Percentiles rank a stretch among this genome's conserved stretches.
These are phyloP conservation scores for Acleris cristana DNA, from an alignment of 2,888 invertebrate species.

Conservation along the genomic window DNA sequence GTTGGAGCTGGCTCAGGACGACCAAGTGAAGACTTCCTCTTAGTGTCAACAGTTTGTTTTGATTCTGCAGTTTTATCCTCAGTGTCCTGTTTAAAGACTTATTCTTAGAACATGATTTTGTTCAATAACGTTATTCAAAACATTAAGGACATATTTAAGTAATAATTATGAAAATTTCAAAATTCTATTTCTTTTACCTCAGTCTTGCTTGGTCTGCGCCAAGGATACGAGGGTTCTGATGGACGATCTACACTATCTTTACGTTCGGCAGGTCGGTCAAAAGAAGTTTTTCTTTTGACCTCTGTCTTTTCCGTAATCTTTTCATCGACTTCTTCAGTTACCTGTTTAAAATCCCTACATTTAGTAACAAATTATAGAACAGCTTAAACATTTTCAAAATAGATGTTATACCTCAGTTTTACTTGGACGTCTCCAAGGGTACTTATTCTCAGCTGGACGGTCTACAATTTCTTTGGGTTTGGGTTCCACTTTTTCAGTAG, in stretches of 20 bases:
- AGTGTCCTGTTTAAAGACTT: constrained; percentile 21
- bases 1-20: constrained; percentile 11
- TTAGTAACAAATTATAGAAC: constrained; percentile 1
- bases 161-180: not conserved
- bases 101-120: not conserved
- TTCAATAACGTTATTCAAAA: not conserved
- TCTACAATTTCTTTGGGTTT: constrained; percentile 62
- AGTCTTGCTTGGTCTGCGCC: constrained; percentile 46
- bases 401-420: constrained; percentile 50
- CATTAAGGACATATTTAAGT: not conserved
- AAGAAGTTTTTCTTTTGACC: constrained; percentile 48
- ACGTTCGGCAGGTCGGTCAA: constrained; percentile 26
- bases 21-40: constrained; percentile 23
- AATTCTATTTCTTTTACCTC: constrained; percentile 45
- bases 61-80: constrained; percentile 16
- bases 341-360: constrained; percentile 36
- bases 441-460: constrained; percentile 45
- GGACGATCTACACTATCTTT: constrained; percentile 30
- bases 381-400: not conserved
- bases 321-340: constrained; percentile 40
- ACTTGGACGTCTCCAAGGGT: constrained; percentile 52
- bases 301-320: constrained; percentile 46
- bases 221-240: constrained; percentile 42
- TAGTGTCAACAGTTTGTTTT: constrained; percentile 11
- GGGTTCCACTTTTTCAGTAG: constrained; percentile 54